These are phyloP conservation scores for Astropecten irregularis DNA, from an alignment of 53 echinoderm and acorn worm species.

Conservation along the genomic window DNA sequence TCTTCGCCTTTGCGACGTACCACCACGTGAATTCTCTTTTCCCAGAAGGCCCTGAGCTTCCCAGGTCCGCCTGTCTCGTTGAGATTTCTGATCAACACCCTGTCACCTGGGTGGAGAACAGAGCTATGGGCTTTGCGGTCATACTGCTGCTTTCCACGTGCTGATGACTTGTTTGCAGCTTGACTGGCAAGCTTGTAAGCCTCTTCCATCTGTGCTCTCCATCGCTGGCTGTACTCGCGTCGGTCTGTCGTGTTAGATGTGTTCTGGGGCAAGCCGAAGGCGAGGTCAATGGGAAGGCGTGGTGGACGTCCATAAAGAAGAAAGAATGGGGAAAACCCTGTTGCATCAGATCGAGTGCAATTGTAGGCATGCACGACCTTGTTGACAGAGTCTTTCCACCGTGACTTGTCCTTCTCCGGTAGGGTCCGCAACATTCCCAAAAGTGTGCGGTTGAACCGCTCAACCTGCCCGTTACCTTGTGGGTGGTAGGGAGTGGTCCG, in stretches of 20 bases:
- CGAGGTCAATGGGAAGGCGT: background rate
- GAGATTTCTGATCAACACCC: background rate
- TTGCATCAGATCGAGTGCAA: conserved; percentile 51
- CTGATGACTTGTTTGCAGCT: background rate
- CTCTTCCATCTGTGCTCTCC: conserved; percentile 3
- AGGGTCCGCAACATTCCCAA: conserved; percentile 62
- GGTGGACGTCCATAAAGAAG: conserved; percentile 10
- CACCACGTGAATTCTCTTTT: background rate
- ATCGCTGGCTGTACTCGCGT: background rate
- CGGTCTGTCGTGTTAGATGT: background rate
- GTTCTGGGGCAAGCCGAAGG: background rate
- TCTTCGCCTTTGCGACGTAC: background rate
- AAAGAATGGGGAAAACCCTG: conserved; percentile 7
- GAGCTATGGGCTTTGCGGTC: background rate
- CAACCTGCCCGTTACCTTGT: conserved; percentile 71
- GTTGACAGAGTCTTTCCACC: conserved; percentile 55
- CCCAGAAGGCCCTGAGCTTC: background rate
- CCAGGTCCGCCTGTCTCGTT: background rate
- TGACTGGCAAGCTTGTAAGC: background rate
- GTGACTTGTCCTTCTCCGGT: background rate
- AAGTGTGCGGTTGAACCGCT: conserved; percentile 71
- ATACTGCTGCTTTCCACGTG: background rate
- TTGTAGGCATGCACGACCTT: conserved; percentile 80
- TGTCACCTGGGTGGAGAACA: background rate
- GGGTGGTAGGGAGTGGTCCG: conserved; percentile 77